phyloP scores from a whole-genome alignment of 1,140 invertebrate genomes.

The Drosophila bipectinata region DNA sequence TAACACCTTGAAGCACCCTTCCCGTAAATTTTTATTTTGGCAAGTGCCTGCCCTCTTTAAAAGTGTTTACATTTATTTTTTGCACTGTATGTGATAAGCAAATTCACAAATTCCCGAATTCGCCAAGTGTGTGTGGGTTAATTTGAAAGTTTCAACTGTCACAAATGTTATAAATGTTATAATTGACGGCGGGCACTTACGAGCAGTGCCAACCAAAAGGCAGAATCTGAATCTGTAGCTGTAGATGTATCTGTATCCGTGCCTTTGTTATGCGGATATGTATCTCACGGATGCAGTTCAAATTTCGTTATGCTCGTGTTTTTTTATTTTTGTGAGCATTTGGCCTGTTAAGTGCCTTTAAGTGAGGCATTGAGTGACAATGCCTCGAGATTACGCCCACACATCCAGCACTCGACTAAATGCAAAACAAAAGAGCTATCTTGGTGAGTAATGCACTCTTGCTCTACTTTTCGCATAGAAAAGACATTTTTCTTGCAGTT shows the following conservation, averaged over 20 bases:
- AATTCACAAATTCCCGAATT: slow-evolving; percentile 8
- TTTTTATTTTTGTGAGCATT: slow-evolving; percentile 25
- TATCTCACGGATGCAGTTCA: slow-evolving; percentile 57
- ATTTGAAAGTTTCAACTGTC: slow-evolving; percentile 70
- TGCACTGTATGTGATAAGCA: slow-evolving; percentile 21
- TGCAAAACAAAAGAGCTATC: slow-evolving; percentile 42
- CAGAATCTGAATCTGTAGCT: slow-evolving; percentile 10
- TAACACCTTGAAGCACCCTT: neutral
- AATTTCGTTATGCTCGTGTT: slow-evolving; percentile 53
- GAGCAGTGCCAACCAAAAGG: neutral
- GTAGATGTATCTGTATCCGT: slow-evolving; percentile 17
- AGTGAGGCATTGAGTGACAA: slow-evolving; percentile 73
- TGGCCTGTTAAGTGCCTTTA: slow-evolving; percentile 66
- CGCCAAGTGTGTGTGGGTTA: slow-evolving; percentile 50
- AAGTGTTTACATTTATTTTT: slow-evolving; percentile 11
- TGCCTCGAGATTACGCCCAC: slow-evolving; percentile 61
- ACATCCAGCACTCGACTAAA: slow-evolving; percentile 41
- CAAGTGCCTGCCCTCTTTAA: slow-evolving; percentile 3
- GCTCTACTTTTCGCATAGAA: slow-evolving; percentile 39
- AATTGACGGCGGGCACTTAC: slow-evolving; percentile 59
- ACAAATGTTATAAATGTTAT: slow-evolving; percentile 65
- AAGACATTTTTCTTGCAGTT: slow-evolving; percentile 13
- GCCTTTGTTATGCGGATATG: slow-evolving; percentile 20
- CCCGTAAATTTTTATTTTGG: neutral
- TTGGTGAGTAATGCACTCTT: slow-evolving; percentile 36